Base-by-base conservation (phyloP, 2,113 vertebrate genomes). In the Callionymus lyra region DNA sequence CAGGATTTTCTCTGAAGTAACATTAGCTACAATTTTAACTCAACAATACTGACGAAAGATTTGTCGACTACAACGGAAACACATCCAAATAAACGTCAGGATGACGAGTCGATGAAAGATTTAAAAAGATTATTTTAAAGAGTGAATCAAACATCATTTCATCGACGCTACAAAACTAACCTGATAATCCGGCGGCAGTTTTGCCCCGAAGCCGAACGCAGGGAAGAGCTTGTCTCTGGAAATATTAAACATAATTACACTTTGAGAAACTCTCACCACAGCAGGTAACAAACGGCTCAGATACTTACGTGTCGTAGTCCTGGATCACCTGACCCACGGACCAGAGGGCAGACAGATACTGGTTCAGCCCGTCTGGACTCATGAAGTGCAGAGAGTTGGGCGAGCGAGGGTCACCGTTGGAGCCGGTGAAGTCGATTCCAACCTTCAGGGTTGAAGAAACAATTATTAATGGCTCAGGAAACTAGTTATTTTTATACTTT, bases 401-500 rank as follows among this genome's bases (percentile, higher is more conserved):
- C 1, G 90, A 92, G 12, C 68, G 89, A 32, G 94, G 94, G 58
- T 97, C 89, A 15, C 91, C 89, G 1, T 90, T 99, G 41, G 91
- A 99, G 37, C 89, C 93, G 10, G 92, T 97, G 74, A 99, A 99
- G 79, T 95, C 94, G 14, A 98, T 50, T 4, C 89, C 93, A 16
- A 98, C 92, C 94, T 97, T 33, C 0, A n/a, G 34, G 10, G 34
- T 12, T 6, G 6, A 14, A 12, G 34, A 36, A 36, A 12, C 34
- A 37, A n/a, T 6, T 15, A 37, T 37, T 37, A 14, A 15, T 37
- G 35, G 12, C 3, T 37, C 9, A 9, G n/a, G 35, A 15, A 4
- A n/a, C 4, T n/a, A n/a, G n/a, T n/a, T n/a, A n/a, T n/a, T n/a
- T n/a, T n/a, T n/a, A 13, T 13, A 12, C 34, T 35, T n/a, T 35